Conservation (phyloP, 2,888 invertebrate genomes). For the Drosophila niveifrons region DNA sequence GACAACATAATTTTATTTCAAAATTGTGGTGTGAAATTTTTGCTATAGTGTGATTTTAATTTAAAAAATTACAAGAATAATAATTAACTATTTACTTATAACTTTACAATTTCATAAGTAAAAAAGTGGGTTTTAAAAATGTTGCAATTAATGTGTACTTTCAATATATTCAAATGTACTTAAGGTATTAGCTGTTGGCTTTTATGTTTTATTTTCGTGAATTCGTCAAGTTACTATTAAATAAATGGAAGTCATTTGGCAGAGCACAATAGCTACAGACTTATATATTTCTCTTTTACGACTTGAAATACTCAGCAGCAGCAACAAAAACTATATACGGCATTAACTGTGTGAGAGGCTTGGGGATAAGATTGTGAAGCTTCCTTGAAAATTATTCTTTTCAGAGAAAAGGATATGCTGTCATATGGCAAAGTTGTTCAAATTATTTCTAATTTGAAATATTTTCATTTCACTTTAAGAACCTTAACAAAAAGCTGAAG, state of each 20-base stretch:
- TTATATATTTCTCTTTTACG: constrained; percentile 18
- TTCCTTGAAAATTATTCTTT: constrained; percentile 57
- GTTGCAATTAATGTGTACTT: no score
- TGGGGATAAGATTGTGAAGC: background rate
- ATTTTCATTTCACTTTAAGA: constrained; percentile 27
- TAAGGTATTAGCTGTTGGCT: no score
- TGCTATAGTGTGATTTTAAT: no score
- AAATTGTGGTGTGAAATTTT: no score
- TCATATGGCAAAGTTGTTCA: constrained; percentile 61
- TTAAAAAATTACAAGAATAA: no score
- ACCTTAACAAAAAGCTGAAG: background rate
- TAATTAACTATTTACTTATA: no score
- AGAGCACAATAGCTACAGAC: constrained; percentile 22
- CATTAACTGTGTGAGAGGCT: constrained; percentile 35
- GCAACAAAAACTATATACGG: constrained; percentile 26
- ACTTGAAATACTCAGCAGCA: constrained; percentile 60
- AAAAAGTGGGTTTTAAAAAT: no score
- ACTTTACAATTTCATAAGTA: no score
- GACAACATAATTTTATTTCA: no score
- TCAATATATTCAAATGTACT: no score
- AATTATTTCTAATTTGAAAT: constrained; percentile 6
- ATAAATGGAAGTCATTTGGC: constrained; percentile 1
- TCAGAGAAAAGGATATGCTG: constrained; percentile 72
- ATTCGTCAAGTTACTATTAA: background rate
- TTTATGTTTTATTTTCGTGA: background rate